Percentiles rank a stretch among this genome's conserved stretches.
These are phyloP conservation scores for Patagioenas fasciata DNA, from an alignment of 2,113 vertebrate species.

Conservation along the genomic window DNA sequence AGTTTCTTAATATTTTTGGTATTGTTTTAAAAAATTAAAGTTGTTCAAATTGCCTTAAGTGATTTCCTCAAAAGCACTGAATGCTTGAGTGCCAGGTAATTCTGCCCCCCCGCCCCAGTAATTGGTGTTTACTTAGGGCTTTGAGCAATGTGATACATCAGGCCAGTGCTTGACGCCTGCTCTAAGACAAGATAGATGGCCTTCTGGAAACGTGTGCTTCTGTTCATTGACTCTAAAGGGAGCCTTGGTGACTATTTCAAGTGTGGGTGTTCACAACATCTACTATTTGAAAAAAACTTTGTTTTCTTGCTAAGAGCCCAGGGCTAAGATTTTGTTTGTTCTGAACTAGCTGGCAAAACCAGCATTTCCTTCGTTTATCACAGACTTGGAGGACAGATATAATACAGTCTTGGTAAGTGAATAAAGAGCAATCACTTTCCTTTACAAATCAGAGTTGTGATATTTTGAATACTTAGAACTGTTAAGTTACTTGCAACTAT, in stretches of 20 bases:
- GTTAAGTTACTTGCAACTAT: not conserved
- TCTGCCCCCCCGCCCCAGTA: not conserved
- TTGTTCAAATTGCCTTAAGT: not conserved
- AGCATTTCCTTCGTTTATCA: conserved; percentile 65
- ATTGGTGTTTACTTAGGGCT: not conserved
- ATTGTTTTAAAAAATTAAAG: not conserved
- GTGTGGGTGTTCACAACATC: not conserved
- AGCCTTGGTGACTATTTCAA: conserved; percentile 17
- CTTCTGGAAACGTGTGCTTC: not conserved
- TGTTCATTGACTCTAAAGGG: not conserved
- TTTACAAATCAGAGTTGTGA: not conserved
- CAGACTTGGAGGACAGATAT: conserved; percentile 67
- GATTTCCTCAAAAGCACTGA: not conserved
- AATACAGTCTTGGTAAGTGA: conserved; percentile 64
- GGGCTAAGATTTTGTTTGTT: conserved; percentile 56
- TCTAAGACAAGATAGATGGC: not conserved
- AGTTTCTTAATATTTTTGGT: not conserved
- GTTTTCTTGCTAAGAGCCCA: not conserved
- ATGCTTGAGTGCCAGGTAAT: not conserved
- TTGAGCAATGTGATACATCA: not conserved
- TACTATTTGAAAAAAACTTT: not conserved
- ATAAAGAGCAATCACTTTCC: not conserved
- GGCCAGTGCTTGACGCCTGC: not conserved
- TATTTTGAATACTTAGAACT: not conserved
- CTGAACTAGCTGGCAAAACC: conserved; percentile 67